Evolutionary conservation across 2,888 invertebrate genomes (phyloP).

Genomic region (Harpagoxenus sublaevis): DNA sequence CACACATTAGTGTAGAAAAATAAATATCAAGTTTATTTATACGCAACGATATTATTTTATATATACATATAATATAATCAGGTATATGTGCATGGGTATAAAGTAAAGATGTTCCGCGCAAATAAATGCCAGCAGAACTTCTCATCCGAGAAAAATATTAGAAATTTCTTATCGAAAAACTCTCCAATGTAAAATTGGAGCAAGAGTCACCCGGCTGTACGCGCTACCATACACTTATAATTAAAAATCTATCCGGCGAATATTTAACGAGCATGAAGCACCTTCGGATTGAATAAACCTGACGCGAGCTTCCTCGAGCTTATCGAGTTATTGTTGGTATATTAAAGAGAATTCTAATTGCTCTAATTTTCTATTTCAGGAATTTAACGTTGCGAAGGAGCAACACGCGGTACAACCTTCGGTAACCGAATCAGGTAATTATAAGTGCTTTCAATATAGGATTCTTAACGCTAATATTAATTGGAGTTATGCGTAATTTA

Average conservation of each 20-base stretch:
- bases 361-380: constrained; percentile 86
- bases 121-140: constrained; percentile 24
- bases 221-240: constrained; percentile 1
- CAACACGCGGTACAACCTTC: constrained; percentile 89
- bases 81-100: too few species aligned
- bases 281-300: constrained; percentile 17
- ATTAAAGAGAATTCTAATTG: constrained; percentile 27
- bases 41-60: neutral
- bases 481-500: neutral
- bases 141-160: constrained; percentile 17
- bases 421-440: constrained; percentile 76
- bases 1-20: neutral
- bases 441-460: neutral
- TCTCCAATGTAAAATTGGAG: neutral
- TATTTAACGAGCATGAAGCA: neutral
- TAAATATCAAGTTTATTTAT: constrained; percentile 6
- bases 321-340: neutral
- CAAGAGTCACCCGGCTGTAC: neutral
- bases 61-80: too few species aligned
- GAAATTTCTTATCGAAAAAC: constrained; percentile 39
- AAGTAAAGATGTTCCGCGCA: neutral
- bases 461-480: neutral
- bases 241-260: constrained; percentile 31
- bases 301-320: neutral
- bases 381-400: constrained; percentile 90